phyloP scores from a whole-genome alignment of 2,113 vertebrate species.

The Paratilapia polleni region DNA sequence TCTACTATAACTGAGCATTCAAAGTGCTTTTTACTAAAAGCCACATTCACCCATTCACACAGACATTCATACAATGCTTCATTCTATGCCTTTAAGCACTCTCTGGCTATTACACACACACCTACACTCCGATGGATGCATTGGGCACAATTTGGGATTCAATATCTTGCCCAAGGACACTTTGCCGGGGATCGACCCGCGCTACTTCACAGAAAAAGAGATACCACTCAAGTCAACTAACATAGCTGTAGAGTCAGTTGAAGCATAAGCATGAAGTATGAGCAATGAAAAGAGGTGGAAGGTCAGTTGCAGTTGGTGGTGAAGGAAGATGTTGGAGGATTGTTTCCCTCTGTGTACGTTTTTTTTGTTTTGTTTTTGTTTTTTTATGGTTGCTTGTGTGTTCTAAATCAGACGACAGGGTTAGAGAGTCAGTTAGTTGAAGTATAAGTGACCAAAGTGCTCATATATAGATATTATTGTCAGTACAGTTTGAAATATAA shows the following conservation, averaged over 20 bases:
- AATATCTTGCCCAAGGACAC: not conserved
- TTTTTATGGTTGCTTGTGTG: not conserved
- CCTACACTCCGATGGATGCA: not conserved
- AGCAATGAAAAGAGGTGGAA: not conserved
- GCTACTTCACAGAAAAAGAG: not conserved
- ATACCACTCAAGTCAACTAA: not conserved
- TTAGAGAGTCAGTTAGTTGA: not conserved
- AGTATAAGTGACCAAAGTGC: not conserved
- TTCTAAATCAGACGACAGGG: not conserved
- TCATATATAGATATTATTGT: not conserved
- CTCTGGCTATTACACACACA: no score
- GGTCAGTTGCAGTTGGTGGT: not conserved
- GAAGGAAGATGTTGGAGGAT: not conserved
- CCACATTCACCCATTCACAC: not conserved
- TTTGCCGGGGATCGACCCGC: not conserved
- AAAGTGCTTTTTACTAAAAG: not conserved
- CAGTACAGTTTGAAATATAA: not conserved
- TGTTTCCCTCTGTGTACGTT: not conserved
- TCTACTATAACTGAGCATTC: not conserved
- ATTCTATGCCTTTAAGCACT: not conserved
- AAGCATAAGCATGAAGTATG: not conserved
- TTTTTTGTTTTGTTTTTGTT: not conserved
- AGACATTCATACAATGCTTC: rapidly evolving
- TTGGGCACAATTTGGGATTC: not conserved
- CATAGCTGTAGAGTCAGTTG: not conserved